These are phyloP conservation scores for Procambarus clarkii DNA, from an alignment of 1,140 invertebrate genomes.

Conservation along the genomic window DNA sequence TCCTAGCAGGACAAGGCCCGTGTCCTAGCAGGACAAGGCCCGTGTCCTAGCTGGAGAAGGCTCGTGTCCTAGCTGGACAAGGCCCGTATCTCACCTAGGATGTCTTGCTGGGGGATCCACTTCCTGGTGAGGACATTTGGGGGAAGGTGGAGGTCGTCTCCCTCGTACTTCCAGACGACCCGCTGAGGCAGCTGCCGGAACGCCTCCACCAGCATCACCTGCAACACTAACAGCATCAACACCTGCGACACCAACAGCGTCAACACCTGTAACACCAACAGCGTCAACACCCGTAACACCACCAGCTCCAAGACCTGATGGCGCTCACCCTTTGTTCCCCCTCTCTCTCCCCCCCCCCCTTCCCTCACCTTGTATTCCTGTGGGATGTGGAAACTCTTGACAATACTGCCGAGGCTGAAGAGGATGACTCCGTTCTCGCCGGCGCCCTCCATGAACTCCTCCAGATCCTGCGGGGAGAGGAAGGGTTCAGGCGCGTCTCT, in stretches of 20 bases:
- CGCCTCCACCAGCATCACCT: conserved; percentile 47
- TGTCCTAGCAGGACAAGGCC: no score
- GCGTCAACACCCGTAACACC: no score
- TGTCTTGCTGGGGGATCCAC: conserved; percentile 84
- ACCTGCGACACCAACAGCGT: no score
- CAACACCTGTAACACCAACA: no score
- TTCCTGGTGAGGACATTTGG: conserved; percentile 80
- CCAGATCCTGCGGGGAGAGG: conserved; percentile 75
- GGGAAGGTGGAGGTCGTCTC: conserved; percentile 74
- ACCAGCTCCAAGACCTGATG: conserved; percentile 70
- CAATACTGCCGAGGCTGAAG: conserved; percentile 78
- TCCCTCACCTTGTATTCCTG: neutral
- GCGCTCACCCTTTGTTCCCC: neutral
- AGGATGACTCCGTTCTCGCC: conserved; percentile 78
- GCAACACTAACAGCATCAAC: no score
- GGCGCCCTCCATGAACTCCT: conserved; percentile 77
- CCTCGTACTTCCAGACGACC: conserved; percentile 66
- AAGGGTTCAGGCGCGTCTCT: no score
- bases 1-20: no score
- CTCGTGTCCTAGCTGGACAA: no score
- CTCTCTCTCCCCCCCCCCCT: conserved; percentile 35
- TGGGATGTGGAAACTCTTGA: conserved; percentile 38
- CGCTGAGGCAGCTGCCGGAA: conserved; percentile 53
- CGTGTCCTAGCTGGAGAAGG: no score
- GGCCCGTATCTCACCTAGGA: conserved; percentile 33